Percentiles rank a stretch among this genome's conserved stretches.
Evolutionary conservation across 2,797 vertebrate species (phyloP).

Genomic region (Channa striata): DNA sequence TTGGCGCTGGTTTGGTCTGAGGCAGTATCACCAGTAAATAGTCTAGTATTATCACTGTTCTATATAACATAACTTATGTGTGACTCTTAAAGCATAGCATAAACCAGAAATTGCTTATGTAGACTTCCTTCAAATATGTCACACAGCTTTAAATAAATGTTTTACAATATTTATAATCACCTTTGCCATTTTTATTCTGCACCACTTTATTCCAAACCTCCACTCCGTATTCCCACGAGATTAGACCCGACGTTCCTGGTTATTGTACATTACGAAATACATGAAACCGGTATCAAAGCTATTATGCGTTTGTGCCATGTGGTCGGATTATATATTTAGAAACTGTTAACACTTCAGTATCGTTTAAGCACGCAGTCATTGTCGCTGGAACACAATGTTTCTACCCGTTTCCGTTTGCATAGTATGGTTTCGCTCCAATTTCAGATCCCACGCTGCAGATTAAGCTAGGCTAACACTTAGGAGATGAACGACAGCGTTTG

Average conservation of each 20-base stretch:
- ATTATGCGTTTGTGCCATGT: not conserved
- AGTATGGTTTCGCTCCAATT: slow-evolving; percentile 66
- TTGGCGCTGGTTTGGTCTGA: too few relatives aligned
- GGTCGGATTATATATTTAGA: not conserved
- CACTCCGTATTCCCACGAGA: not conserved
- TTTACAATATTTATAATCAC: not conserved
- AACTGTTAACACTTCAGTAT: not conserved
- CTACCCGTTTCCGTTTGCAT: not conserved
- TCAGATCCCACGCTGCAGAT: slow-evolving; percentile 7
- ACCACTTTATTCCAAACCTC: not conserved
- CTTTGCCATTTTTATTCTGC: not conserved
- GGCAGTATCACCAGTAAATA: too few relatives aligned
- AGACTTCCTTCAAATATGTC: too few relatives aligned
- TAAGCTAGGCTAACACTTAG: not conserved
- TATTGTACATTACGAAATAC: not conserved
- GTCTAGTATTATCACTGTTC: too few relatives aligned
- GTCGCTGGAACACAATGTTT: not conserved
- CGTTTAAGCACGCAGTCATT: not conserved
- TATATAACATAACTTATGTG: too few relatives aligned
- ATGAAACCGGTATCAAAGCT: not conserved
- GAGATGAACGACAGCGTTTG: rapidly evolving
- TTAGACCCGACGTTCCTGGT: not conserved
- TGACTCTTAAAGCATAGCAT: too few relatives aligned
- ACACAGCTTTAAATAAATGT: too few relatives aligned
- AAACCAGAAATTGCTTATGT: not conserved